These are phyloP conservation scores for Eurois occulta DNA, from an alignment of 2,888 invertebrate genomes.

Conservation along the genomic window DNA sequence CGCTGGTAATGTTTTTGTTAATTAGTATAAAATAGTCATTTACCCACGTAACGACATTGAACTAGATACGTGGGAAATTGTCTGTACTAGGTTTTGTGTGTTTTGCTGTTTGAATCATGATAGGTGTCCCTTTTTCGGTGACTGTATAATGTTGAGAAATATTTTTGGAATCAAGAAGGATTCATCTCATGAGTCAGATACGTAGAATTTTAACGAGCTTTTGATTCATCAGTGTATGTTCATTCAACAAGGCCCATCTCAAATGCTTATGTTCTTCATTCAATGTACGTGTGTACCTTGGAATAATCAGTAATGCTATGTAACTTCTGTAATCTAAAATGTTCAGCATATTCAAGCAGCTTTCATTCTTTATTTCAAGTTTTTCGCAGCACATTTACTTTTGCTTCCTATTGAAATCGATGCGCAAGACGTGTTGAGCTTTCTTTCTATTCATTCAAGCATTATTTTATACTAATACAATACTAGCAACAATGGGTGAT, in stretches of 20 bases:
- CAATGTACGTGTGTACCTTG: slow-evolving; percentile 7
- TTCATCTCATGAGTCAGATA: slow-evolving; percentile 53
- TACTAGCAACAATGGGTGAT: neutral
- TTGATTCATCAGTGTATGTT: slow-evolving; percentile 50
- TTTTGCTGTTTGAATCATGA: slow-evolving; percentile 31
- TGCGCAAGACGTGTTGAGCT: neutral
- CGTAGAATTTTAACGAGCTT: slow-evolving; percentile 45
- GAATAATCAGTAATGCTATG: neutral
- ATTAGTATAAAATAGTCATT: slow-evolving; percentile 55
- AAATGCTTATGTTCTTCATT: slow-evolving; percentile 1
- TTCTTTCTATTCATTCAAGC: neutral
- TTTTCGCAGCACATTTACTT: neutral
- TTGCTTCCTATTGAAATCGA: neutral
- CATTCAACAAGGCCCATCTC: slow-evolving; percentile 21
- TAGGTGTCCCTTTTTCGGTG: slow-evolving; percentile 29
- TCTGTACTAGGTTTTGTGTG: slow-evolving; percentile 20
- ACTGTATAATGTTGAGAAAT: slow-evolving; percentile 20
- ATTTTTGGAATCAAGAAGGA: slow-evolving; percentile 25
- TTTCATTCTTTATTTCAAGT: neutral
- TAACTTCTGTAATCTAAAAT: neutral
- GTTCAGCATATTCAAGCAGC: neutral
- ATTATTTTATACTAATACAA: neutral
- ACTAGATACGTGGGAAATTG: slow-evolving; percentile 68
- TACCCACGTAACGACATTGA: slow-evolving; percentile 67
- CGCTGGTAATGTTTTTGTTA: slow-evolving; percentile 50